phyloP scores from a whole-genome alignment of 2,888 invertebrate genomes.

The Zaprionus bogoriensis region DNA sequence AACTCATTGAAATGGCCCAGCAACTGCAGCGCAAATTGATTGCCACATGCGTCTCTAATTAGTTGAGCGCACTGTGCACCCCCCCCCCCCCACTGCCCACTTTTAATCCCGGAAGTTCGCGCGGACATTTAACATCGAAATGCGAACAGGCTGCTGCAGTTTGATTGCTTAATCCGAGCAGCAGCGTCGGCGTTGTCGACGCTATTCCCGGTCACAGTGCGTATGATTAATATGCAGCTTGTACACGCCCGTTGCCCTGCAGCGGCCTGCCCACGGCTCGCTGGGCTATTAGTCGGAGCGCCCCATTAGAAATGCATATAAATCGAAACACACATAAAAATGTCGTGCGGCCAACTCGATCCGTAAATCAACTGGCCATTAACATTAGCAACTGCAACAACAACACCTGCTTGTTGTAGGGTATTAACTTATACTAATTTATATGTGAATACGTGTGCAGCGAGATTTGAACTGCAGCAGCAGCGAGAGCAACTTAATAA shows the following conservation, averaged over 20 bases:
- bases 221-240: conserved; percentile 65
- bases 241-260: conserved; percentile 14
- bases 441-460: conserved; percentile 23
- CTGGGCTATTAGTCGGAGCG: conserved; percentile 21
- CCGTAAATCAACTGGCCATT: conserved; percentile 70
- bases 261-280: no score
- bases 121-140: conserved; percentile 60
- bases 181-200: conserved; percentile 9
- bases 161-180: conserved; percentile 58
- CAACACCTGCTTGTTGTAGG: conserved; percentile 26
- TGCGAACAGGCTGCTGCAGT: conserved; percentile 49
- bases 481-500: conserved; percentile 16
- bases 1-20: conserved; percentile 59
- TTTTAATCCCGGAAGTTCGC: conserved; percentile 66
- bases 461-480: conserved; percentile 23
- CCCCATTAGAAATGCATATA: conserved; percentile 70
- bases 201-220: conserved; percentile 42
- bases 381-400: conserved; percentile 35
- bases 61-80: conserved; percentile 42
- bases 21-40: conserved; percentile 69
- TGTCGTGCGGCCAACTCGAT: conserved; percentile 47
- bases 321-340: conserved; percentile 63
- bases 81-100: background rate
- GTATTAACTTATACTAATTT: conserved; percentile 47
- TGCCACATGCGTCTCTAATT: conserved; percentile 71